Evolutionary conservation across 2,113 vertebrate species (phyloP), one percentile per base, ranked within the genome.

Genomic region (Camelus bactrianus): DNA sequence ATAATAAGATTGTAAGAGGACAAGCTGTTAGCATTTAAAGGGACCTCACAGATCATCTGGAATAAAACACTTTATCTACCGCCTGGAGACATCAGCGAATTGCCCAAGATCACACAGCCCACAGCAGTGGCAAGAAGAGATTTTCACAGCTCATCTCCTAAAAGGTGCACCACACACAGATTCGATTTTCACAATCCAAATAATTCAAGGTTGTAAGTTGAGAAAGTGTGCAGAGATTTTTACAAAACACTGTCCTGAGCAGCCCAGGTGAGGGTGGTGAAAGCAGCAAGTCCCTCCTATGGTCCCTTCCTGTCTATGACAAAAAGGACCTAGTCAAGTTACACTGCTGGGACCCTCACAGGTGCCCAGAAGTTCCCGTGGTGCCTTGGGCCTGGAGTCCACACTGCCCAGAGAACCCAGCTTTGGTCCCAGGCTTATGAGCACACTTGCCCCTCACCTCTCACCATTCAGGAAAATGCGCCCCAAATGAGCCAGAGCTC

Each of bases 331-430:
- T 97, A 97, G 58, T 97, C 89, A 95, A 95, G 86, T 98, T 97
- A 97, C 35, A 95, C 89, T 72, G 97, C 96, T 97, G 95, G 93
- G 97, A 97, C 97, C 97, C 97, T 96, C 97, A 97, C 97, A 98
- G 97, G 97, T 97, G 97, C 95, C 97, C 94, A 97, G 77, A 95
- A 97, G 97, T 98, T 97, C 97, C 96, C 2, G 94, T 97, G 97
- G 97, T 98, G 97, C 97, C 82, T 97, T 94, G 97, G 97, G 96
- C 95, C 95, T 97, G 97, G 97, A 98, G 97, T 97, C 73, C 97
- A 98, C 97, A 98, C 96, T 95, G 82, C 64, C 86, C 93, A 79
- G 80, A 97, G 83, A 87, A 82, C 80, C 85, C 81, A 92, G 62
- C 38, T 95, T 60, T 89, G 86, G 90, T 92, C 54, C 64, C 85